Evolutionary conservation across 2,888 invertebrate genomes (phyloP), one percentile per base, ranked within the genome.

Genomic region (Limnephilus rhombicus): DNA sequence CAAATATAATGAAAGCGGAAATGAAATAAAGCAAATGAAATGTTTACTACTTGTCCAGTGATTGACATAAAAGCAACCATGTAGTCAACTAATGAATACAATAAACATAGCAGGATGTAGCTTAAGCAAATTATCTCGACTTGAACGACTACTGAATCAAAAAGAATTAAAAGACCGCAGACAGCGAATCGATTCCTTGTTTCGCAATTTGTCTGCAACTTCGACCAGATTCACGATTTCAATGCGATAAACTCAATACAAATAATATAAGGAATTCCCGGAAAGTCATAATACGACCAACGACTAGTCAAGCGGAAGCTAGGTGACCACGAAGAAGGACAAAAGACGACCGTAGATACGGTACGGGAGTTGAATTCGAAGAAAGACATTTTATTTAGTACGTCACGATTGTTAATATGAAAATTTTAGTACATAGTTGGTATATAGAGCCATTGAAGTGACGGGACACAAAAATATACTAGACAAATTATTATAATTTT

Each of bases 161-260:
- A 68, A 68, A n/a, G n/a, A 68, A 9, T 68, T 68, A 68, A 68
- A 68, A 68, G 7, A 68, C 68, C 68, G 68, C 4, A 9, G 24
- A 68, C 2, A 68, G 68, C 68, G 68, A n/a, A 24, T 68, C 9
- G 68, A 68, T 68, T n/a, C 24, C 68, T n/a, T 24, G n/a, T 68
- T 68, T 68, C 24, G 7, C 9, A 68, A 68, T 68, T 68, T 68
- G 68, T 82, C 29, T 49, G 49, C 45, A 45, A 29, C 45, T 37
- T 86, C 86, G 86, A 86, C 49, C 45, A 11, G 18, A 49, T 85
- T 45, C 85, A 49, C 45, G n/a, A n/a, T 85, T 41, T n/a, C 37
- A 4, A 37, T n/a, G 18, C 13, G n/a, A 41, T 49, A 45, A 85
- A 37, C 15, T 24, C 15, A 86, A 49, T 86, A 37, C 86, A 29